These are phyloP conservation scores for Aquatica leii DNA, from an alignment of 2,888 invertebrate species.

Conservation along the genomic window DNA sequence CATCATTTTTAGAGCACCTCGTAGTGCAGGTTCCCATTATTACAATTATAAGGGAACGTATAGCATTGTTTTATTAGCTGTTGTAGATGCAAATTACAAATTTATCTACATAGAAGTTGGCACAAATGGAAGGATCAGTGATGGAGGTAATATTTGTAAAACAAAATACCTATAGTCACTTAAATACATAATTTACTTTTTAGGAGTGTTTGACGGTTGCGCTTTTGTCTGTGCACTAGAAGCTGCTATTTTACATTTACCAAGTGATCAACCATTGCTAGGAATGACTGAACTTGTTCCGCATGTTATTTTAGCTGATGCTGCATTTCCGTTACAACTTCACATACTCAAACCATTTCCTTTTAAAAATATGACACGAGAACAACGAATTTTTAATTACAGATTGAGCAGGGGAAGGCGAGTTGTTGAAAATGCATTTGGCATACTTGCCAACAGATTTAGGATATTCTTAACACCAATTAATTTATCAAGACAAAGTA, in stretches of 20 bases:
- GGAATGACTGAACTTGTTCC: background rate
- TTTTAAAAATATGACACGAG: conserved; percentile 8
- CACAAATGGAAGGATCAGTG: no score
- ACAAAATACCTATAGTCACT: conserved; percentile 2
- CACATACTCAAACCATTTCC: conserved; percentile 2
- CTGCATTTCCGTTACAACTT: background rate
- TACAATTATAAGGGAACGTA: conserved; percentile 1
- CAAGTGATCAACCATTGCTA: background rate
- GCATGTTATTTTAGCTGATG: conserved; percentile 14
- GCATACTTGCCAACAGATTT: conserved; percentile 3
- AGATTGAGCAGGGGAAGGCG: background rate
- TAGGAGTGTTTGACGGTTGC: no score
- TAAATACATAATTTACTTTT: conserved; percentile 1
- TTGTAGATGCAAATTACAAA: background rate
- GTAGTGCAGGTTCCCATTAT: conserved; percentile 8
- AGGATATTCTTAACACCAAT: background rate
- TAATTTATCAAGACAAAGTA: no score
- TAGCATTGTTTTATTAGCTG: background rate
- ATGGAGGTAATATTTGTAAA: conserved; percentile 9
- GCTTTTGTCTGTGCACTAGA: conserved; percentile 4
- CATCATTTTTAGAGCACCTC: background rate
- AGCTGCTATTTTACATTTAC: background rate
- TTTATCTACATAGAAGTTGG: conserved; percentile 5
- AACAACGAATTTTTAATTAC: conserved; percentile 4
- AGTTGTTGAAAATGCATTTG: conserved; percentile 6